Conservation (phyloP, 2,113 vertebrate species). For the Azemiops feae region DNA sequence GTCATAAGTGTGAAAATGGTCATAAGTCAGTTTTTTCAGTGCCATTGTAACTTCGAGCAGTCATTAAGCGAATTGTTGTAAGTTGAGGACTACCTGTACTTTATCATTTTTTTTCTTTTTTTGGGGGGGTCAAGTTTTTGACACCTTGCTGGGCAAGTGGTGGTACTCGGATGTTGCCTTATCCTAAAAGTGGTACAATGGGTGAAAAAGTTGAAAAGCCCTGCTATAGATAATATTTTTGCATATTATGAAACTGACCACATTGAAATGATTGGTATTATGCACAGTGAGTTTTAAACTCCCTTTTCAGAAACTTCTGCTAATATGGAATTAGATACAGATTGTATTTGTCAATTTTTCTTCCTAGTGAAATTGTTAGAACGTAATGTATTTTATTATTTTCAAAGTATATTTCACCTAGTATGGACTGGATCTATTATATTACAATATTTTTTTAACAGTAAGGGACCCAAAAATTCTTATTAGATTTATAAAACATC, state of each 20-base stretch:
- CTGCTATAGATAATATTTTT: background rate
- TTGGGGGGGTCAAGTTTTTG: too few relatives aligned
- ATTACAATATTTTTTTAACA: background rate
- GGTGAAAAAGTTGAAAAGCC: too few relatives aligned
- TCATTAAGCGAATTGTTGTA: too few relatives aligned
- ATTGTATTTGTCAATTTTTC: background rate
- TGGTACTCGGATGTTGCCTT: too few relatives aligned
- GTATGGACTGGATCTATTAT: background rate
- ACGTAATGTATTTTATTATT: background rate
- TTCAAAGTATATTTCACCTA: background rate
- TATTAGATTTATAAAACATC: background rate
- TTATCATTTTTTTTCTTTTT: too few relatives aligned
- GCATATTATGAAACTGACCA: background rate
- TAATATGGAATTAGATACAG: background rate
- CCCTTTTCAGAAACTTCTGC: background rate
- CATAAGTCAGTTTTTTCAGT: too few relatives aligned
- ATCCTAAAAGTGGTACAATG: too few relatives aligned
- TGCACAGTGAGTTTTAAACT: background rate
- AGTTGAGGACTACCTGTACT: too few relatives aligned
- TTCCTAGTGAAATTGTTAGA: background rate
- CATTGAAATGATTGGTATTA: background rate
- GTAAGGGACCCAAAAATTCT: background rate
- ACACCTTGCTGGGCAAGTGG: too few relatives aligned
- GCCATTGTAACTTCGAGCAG: too few relatives aligned
- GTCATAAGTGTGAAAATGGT: too few relatives aligned